A percentile compares a stretch with the other conserved stretches of the same genome.
Conservation (phyloP, 2,113 vertebrate genomes). For the Coptodon rendalli region DNA sequence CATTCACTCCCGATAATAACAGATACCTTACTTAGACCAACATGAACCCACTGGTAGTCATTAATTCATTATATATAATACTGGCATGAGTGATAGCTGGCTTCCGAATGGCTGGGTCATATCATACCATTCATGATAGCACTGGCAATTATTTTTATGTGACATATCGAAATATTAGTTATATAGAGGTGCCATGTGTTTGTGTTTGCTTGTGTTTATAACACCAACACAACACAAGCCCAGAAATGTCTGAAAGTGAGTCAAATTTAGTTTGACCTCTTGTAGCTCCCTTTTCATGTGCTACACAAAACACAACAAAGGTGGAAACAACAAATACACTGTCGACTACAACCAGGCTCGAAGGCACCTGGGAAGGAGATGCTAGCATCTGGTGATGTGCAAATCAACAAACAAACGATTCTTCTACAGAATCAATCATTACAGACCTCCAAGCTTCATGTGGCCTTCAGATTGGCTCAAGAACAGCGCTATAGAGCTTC, state of each 20-base stretch:
- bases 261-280: background rate
- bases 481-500: background rate
- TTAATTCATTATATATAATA: no score
- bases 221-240: background rate
- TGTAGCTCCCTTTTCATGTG: background rate
- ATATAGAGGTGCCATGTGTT: background rate
- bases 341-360: background rate
- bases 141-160: background rate
- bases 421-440: background rate
- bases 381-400: background rate
- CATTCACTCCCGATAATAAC: background rate
- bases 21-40: background rate
- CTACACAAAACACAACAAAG: background rate
- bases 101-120: background rate
- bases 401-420: background rate
- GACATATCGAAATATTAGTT: background rate
- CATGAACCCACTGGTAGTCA: background rate
- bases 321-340: background rate
- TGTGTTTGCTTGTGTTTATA: background rate
- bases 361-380: background rate
- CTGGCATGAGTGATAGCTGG: background rate
- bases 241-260: background rate
- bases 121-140: background rate
- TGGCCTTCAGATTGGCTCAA: background rate
- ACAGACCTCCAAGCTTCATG: background rate